Conservation (phyloP, 2,888 invertebrate genomes). For the Rhorus exstirpatorius region DNA sequence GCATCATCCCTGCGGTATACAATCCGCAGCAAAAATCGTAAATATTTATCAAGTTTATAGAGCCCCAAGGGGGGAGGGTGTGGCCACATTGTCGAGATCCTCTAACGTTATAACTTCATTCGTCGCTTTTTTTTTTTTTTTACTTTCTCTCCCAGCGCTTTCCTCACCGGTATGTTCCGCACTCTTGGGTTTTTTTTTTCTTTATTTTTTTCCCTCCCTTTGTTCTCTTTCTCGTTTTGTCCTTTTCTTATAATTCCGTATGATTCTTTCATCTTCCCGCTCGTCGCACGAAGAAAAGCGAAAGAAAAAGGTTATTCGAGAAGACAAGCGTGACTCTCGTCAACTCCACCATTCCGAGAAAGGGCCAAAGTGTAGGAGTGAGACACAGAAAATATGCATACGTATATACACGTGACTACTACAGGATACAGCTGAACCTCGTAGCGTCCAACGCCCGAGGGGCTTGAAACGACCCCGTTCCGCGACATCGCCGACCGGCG, state of each 20-base stretch:
- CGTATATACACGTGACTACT: constrained; percentile 46
- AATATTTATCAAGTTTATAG: constrained; percentile 82
- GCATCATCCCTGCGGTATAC: constrained; percentile 52
- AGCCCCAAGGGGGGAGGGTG: constrained; percentile 71
- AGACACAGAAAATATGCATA: constrained; percentile 28
- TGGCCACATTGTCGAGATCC: constrained; percentile 54
- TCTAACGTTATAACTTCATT: constrained; percentile 40
- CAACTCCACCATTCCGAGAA: constrained; percentile 30
- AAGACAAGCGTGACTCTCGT: constrained; percentile 27
- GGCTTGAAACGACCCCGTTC: constrained; percentile 76
- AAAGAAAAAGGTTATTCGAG: constrained; percentile 52
- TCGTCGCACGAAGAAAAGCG: constrained; percentile 60
- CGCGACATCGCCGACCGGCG: constrained; percentile 63
- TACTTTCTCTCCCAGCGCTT: constrained; percentile 30
- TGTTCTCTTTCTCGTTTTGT: constrained; percentile 48
- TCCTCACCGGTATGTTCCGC: constrained; percentile 41
- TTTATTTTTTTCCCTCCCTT: constrained; percentile 29
- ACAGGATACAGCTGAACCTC: constrained; percentile 44
- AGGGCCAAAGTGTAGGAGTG: constrained; percentile 52
- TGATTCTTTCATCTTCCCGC: constrained; percentile 67
- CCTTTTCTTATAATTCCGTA: constrained; percentile 65
- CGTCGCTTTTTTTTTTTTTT: constrained; percentile 36
- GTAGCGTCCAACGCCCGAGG: constrained; percentile 69
- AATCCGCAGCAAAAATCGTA: constrained; percentile 74
- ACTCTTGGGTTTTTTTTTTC: constrained; percentile 55